phyloP scores from a whole-genome alignment of 2,113 vertebrate genomes.

The Grallaria varia region DNA sequence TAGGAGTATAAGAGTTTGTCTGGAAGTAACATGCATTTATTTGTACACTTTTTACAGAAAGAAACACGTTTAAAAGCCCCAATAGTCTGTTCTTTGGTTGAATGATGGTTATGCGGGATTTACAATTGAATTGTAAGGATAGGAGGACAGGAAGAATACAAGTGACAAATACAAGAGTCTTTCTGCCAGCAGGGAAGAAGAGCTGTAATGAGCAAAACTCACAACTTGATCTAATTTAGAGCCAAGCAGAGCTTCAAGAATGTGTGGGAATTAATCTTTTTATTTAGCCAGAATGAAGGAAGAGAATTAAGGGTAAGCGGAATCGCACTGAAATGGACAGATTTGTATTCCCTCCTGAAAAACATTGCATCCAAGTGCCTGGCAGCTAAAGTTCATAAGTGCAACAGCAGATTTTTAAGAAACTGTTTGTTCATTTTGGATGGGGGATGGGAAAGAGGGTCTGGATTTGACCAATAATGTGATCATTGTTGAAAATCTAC shows the following conservation, averaged over 20 bases:
- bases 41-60: constrained; percentile 25
- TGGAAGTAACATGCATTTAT: not conserved
- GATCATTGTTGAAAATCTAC: constrained; percentile 46
- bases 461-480: constrained; percentile 42
- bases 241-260: constrained; percentile 43
- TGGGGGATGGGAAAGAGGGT: not conserved
- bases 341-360: constrained; percentile 54
- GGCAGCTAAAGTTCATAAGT: constrained; percentile 57
- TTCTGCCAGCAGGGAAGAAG: constrained; percentile 44
- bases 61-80: not conserved
- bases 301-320: constrained; percentile 53
- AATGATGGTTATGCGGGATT: constrained; percentile 31
- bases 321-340: constrained; percentile 57
- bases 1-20: not conserved
- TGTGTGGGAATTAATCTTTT: constrained; percentile 66
- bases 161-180: constrained; percentile 53
- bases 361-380: constrained; percentile 42
- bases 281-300: constrained; percentile 65
- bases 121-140: constrained; percentile 64
- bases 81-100: constrained; percentile 11
- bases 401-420: constrained; percentile 31
- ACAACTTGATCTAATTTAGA: constrained; percentile 61
- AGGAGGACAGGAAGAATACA: constrained; percentile 36
- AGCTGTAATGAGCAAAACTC: constrained; percentile 53
- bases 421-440: constrained; percentile 15